phyloP scores from a whole-genome alignment of 2,797 vertebrate genomes.

The Gastrophryne carolinensis region DNA sequence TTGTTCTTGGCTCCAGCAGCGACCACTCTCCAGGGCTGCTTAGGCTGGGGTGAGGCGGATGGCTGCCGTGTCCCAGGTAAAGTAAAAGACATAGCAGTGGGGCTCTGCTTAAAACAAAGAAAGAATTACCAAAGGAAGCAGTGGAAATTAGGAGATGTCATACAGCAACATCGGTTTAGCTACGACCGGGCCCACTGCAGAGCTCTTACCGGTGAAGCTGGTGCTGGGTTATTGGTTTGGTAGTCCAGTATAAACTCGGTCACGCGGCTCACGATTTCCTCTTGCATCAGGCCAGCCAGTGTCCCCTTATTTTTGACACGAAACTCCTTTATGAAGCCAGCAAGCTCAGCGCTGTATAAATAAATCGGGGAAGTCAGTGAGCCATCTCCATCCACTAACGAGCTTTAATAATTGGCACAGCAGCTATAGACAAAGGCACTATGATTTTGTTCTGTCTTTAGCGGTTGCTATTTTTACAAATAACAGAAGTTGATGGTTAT shows the following conservation, averaged over 20 bases:
- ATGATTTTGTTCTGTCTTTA: no score
- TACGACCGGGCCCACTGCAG: no score
- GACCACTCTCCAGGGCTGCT: slow-evolving; percentile 61
- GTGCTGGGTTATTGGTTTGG: slow-evolving; percentile 61
- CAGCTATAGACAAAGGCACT: no score
- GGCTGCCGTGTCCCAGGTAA: neutral
- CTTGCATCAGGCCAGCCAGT: slow-evolving; percentile 60
- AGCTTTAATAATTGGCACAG: no score
- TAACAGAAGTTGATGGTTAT: no score
- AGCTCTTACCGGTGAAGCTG: neutral
- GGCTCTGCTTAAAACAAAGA: neutral
- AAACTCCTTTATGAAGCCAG: slow-evolving; percentile 71
- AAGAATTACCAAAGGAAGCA: neutral
- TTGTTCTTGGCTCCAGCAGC: slow-evolving; percentile 48
- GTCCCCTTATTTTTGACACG: slow-evolving; percentile 66
- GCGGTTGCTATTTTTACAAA: no score
- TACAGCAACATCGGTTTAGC: neutral
- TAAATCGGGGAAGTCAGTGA: no score
- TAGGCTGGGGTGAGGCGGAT: neutral
- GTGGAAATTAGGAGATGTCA: neutral
- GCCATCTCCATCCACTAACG: no score
- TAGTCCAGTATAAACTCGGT: slow-evolving; percentile 81
- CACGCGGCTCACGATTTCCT: slow-evolving; percentile 73
- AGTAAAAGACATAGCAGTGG: no score
- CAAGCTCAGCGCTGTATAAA: slow-evolving; percentile 69